Evolutionary conservation across 2,797 vertebrate genomes (phyloP).

Genomic region (Pangasius mekongensis): DNA sequence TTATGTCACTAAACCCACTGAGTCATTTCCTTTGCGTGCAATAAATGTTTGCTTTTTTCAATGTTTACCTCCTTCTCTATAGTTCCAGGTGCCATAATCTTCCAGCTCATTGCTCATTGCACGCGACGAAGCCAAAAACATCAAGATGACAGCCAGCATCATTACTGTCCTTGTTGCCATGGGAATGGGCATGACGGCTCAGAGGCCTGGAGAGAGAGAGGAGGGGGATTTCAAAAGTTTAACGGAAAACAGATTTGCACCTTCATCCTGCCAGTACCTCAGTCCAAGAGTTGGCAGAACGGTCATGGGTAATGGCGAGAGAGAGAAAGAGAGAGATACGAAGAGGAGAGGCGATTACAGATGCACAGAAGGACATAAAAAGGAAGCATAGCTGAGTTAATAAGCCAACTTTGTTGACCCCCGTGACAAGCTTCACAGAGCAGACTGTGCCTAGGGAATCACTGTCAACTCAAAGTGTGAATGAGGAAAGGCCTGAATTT

Average conservation of each 20-base stretch:
- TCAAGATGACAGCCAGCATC: constrained; percentile 64
- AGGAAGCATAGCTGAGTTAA: constrained; percentile 15
- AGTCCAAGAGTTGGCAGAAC: not conserved
- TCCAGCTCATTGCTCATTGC: constrained; percentile 75
- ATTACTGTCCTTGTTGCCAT: constrained; percentile 63
- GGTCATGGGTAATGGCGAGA: not conserved
- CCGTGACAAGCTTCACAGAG: constrained; percentile 17
- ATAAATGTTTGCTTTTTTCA: not conserved
- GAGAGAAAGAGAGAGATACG: not conserved
- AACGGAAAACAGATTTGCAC: constrained; percentile 35
- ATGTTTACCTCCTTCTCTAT: constrained; percentile 81
- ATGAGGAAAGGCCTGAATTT: constrained; percentile 20
- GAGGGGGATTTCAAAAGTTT: constrained; percentile 8
- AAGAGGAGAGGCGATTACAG: constrained; percentile 18
- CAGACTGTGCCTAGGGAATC: constrained; percentile 16
- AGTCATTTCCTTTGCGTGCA: constrained; percentile 2
- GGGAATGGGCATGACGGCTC: constrained; percentile 60
- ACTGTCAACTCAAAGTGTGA: not conserved
- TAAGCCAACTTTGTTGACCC: constrained; percentile 27
- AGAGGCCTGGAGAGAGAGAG: constrained; percentile 26
- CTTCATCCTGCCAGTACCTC: constrained; percentile 36
- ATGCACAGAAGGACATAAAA: constrained; percentile 22
- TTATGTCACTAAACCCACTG: not conserved
- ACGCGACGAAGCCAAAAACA: constrained; percentile 61
- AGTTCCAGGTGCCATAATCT: constrained; percentile 81